Evolutionary conservation across 2,113 vertebrate genomes (phyloP).

Genomic region (Xenopus laevis): DNA sequence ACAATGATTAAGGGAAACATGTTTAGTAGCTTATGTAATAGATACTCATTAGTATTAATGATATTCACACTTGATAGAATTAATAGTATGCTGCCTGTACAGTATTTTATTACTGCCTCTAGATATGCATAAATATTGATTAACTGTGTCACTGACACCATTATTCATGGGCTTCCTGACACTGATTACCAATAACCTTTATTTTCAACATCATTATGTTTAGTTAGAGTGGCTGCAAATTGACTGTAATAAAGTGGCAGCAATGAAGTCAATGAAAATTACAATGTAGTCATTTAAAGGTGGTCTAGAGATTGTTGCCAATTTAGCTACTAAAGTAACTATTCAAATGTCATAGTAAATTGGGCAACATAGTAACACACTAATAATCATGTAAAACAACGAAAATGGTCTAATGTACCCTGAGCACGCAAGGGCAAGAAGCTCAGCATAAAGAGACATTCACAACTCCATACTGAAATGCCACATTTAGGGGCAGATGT

Average conservation of each 20-base stretch:
- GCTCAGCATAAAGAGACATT: too few relatives aligned
- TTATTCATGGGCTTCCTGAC: conserved; percentile 23
- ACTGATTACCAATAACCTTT: conserved; percentile 43
- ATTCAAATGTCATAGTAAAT: too few relatives aligned
- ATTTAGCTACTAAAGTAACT: too few relatives aligned
- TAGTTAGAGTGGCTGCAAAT: conserved; percentile 35
- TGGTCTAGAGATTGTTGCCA: not conserved
- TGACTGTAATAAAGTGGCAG: conserved; percentile 32
- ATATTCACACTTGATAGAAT: conserved; percentile 19
- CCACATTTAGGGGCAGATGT: too few relatives aligned
- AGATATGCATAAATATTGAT: conserved; percentile 32
- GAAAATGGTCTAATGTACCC: too few relatives aligned
- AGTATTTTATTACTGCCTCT: conserved; percentile 11
- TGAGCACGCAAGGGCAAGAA: too few relatives aligned
- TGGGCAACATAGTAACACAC: too few relatives aligned
- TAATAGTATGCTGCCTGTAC: conserved; percentile 22
- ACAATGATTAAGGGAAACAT: not conserved
- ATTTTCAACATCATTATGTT: conserved; percentile 42
- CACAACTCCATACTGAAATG: too few relatives aligned
- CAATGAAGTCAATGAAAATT: conserved; percentile 24
- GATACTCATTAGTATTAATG: conserved; percentile 38
- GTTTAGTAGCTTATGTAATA: conserved; percentile 17
- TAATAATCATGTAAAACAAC: too few relatives aligned
- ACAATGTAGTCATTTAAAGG: conserved; percentile 33
- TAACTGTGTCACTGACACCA: conserved; percentile 25